Percentiles rank a stretch among this genome's conserved stretches.
phyloP scores from a whole-genome alignment of 2,888 invertebrate species.

The Amaurobius ferox region DNA sequence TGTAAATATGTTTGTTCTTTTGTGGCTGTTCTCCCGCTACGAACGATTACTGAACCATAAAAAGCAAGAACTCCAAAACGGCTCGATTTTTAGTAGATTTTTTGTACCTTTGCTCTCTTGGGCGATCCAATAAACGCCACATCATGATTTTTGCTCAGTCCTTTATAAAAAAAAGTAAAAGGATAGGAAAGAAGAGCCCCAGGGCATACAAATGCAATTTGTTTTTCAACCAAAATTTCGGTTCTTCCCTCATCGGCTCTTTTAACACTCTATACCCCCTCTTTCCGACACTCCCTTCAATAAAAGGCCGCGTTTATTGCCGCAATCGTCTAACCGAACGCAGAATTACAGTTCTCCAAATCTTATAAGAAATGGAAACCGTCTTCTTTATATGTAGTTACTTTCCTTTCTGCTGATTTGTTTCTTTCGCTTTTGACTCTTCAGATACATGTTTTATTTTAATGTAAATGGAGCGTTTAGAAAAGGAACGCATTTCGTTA shows the following conservation, averaged over 20 bases:
- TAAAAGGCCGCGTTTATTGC: conserved; percentile 27
- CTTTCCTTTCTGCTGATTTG: conserved; percentile 34
- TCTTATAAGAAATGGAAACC: conserved; percentile 32
- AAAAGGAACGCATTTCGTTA: neutral
- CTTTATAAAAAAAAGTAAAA: conserved; percentile 53
- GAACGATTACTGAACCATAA: conserved; percentile 69
- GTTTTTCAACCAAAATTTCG: conserved; percentile 65
- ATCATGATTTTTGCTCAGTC: conserved; percentile 69
- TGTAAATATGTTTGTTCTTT: conserved; percentile 59
- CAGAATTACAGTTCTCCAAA: conserved; percentile 51
- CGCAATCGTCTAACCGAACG: conserved; percentile 38
- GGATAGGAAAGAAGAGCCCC: conserved; percentile 33
- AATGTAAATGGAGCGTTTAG: neutral
- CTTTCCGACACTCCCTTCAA: conserved; percentile 19
- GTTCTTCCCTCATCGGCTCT: conserved; percentile 52
- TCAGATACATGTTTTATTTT: neutral
- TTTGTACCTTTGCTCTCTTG: conserved; percentile 48
- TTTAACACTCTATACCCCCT: conserved; percentile 47
- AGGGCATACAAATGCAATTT: conserved; percentile 71
- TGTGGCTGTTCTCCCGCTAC: conserved; percentile 12
- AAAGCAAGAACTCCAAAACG: conserved; percentile 55
- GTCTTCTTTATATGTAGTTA: neutral
- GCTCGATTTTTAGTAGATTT: conserved; percentile 70
- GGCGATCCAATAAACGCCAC: conserved; percentile 69
- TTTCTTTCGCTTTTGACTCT: conserved; percentile 7